A percentile compares a stretch with the other conserved stretches of the same genome.
Conservation (phyloP, 2,797 vertebrate species). For the Falco rusticolus region DNA sequence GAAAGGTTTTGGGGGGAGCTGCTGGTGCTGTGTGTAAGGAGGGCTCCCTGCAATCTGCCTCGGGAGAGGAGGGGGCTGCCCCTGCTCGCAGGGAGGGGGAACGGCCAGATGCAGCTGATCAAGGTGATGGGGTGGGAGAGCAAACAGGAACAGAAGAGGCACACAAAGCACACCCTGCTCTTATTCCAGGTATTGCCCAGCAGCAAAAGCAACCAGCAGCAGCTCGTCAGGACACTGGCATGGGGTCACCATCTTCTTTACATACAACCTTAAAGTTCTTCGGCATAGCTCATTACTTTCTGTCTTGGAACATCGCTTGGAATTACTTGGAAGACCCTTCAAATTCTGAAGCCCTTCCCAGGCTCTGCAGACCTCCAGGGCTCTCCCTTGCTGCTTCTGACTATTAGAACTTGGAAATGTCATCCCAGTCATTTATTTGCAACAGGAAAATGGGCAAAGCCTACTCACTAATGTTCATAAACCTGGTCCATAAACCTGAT, state of each 20-base stretch:
- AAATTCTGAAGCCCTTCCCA: background rate
- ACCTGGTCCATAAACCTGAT: background rate
- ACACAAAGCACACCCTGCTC: background rate
- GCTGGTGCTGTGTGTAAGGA: background rate
- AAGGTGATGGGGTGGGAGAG: accelerated
- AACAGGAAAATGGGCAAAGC: background rate
- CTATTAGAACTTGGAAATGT: background rate
- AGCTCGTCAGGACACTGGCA: background rate
- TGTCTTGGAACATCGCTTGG: background rate
- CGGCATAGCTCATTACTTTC: background rate
- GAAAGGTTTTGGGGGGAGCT: background rate
- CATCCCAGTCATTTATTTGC: background rate
- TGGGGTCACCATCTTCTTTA: background rate
- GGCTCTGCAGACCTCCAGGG: background rate
- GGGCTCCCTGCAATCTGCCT: background rate
- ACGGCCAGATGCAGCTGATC: background rate
- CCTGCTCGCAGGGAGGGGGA: background rate
- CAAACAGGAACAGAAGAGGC: background rate
- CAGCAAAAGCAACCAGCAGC: background rate
- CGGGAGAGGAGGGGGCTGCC: background rate
- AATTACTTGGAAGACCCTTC: background rate
- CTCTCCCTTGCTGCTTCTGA: background rate
- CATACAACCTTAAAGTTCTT: background rate
- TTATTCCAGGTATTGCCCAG: background rate
- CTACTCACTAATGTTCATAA: accelerated